Evolutionary conservation across 2,888 invertebrate species (phyloP).

Genomic region (Ditula angustiorana): DNA sequence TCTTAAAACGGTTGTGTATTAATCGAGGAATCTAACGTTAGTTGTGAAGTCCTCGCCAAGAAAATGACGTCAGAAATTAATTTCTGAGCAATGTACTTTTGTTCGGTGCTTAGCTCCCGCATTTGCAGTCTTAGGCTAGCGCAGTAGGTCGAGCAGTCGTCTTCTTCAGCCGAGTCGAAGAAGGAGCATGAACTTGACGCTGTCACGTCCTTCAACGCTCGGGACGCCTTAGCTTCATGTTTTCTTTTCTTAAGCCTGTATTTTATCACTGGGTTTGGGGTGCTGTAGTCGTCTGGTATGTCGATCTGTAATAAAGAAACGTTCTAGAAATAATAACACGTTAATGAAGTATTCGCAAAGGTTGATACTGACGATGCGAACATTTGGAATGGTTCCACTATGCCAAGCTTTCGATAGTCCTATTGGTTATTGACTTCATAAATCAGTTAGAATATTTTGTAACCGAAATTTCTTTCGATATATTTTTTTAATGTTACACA

Average conservation of each 20-base stretch:
- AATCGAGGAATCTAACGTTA: conserved; percentile 35
- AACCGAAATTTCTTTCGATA: too few relatives aligned
- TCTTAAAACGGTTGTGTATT: conserved; percentile 2
- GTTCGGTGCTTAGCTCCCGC: conserved; percentile 33
- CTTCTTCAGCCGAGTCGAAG: conserved; percentile 20
- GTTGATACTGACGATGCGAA: too few relatives aligned
- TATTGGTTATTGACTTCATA: too few relatives aligned
- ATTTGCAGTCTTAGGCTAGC: conserved; percentile 35
- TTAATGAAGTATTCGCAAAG: too few relatives aligned
- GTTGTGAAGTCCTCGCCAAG: conserved; percentile 37
- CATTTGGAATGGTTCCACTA: too few relatives aligned
- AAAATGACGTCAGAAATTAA: conserved; percentile 40
- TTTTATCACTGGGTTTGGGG: conserved; percentile 9
- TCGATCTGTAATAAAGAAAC: conserved; percentile 27
- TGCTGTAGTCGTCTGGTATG: conserved; percentile 19
- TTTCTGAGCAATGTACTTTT: conserved; percentile 40
- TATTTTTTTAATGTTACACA: too few relatives aligned
- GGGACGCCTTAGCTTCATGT: background rate
- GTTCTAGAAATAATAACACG: background rate
- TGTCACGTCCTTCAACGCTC: background rate
- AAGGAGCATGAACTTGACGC: background rate
- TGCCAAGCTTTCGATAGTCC: too few relatives aligned
- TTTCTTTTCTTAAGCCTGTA: conserved; percentile 26
- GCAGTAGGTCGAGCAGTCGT: conserved; percentile 35
- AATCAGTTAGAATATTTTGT: too few relatives aligned